Evolutionary conservation across 2,113 vertebrate genomes (phyloP).

Genomic region (Thomomys bottae): DNA sequence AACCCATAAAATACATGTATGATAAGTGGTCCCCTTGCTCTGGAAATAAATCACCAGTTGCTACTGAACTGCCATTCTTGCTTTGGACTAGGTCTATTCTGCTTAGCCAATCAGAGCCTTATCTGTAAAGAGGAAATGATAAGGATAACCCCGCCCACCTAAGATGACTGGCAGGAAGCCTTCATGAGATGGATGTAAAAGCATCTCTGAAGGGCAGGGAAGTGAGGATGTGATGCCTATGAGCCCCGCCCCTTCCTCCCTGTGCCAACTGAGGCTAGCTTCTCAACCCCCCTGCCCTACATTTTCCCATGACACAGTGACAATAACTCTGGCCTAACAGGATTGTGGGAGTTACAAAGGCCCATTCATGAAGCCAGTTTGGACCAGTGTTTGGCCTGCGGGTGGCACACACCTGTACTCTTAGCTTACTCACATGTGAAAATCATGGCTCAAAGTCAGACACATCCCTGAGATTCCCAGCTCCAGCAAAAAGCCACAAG

Average conservation of each 20-base stretch:
- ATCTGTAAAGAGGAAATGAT: background rate
- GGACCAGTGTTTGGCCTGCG: background rate
- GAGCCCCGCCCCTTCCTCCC: background rate
- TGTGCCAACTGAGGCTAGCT: background rate
- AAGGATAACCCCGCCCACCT: background rate
- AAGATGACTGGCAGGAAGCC: background rate
- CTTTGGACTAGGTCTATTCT: background rate
- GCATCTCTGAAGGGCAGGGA: background rate
- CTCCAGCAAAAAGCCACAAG: no score
- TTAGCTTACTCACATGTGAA: no score
- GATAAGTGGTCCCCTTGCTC: background rate
- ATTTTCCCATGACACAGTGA: constrained; percentile 41
- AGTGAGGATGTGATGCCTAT: background rate
- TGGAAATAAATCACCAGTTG: constrained; percentile 8
- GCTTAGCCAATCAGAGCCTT: background rate
- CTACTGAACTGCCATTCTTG: background rate
- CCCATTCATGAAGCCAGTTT: constrained; percentile 37
- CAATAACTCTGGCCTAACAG: background rate
- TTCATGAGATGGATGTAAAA: background rate
- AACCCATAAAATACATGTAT: background rate
- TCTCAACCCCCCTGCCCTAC: background rate
- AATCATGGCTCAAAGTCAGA: no score
- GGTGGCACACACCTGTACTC: no score
- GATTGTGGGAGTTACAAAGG: background rate
- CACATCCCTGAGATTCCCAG: no score